Evolutionary conservation across 2,888 invertebrate genomes (phyloP).

Genomic region (Acanthosoma haemorrhoidale): DNA sequence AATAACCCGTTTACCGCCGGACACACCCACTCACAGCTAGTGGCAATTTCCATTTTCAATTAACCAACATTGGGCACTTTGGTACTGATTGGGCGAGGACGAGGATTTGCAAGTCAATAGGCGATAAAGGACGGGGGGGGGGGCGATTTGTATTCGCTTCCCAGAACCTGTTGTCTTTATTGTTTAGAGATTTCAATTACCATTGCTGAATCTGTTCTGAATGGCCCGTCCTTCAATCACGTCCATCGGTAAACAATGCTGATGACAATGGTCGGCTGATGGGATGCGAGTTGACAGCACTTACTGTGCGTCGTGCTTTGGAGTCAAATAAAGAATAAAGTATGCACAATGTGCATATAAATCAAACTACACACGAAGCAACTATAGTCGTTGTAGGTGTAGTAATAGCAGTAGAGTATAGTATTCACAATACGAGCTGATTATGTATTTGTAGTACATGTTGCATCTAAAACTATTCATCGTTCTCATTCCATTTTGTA

Average conservation of each 20-base stretch:
- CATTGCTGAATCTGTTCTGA: background rate
- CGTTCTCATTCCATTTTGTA: too few species aligned
- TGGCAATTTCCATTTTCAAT: slow-evolving; percentile 34
- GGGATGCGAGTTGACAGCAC: too few species aligned
- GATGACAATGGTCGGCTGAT: background rate
- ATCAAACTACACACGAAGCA: too few species aligned
- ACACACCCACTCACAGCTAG: slow-evolving; percentile 3
- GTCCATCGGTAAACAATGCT: background rate
- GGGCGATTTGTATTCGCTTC: slow-evolving; percentile 15
- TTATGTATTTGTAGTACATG: too few species aligned
- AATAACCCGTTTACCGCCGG: slow-evolving; percentile 6
- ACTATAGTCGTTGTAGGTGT: too few species aligned
- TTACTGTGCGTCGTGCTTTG: too few species aligned
- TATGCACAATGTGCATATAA: too few species aligned
- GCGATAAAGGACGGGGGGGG: background rate
- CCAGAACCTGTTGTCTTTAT: slow-evolving; percentile 20
- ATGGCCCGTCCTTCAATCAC: background rate
- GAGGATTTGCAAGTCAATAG: slow-evolving; percentile 21
- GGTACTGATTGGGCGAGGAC: slow-evolving; percentile 20
- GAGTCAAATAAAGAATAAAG: too few species aligned
- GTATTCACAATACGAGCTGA: too few species aligned
- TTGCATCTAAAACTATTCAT: too few species aligned
- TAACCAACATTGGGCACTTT: slow-evolving; percentile 33
- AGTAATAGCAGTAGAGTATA: too few species aligned
- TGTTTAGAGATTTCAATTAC: slow-evolving; percentile 16